A percentile compares a stretch with the other conserved stretches of the same genome.
phyloP scores from a whole-genome alignment of 1,140 invertebrate genomes.

The Thaumatotibia leucotreta region DNA sequence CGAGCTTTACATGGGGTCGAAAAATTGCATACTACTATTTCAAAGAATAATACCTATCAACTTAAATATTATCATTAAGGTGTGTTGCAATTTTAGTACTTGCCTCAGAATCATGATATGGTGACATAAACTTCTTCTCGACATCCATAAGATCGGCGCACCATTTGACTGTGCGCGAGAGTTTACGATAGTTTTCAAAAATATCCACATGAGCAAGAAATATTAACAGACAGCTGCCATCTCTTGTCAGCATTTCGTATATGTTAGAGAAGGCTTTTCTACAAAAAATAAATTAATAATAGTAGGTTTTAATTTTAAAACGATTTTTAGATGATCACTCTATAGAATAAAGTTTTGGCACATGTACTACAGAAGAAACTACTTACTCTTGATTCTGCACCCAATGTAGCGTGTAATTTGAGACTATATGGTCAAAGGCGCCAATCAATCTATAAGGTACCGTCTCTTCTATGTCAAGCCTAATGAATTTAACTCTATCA shows the following conservation, averaged over 20 bases:
- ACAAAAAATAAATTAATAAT: not conserved
- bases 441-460: not conserved
- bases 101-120: not conserved
- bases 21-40: too few species aligned
- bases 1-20: too few species aligned
- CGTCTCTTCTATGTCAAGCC: not conserved
- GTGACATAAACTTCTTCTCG: not conserved
- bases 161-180: not conserved
- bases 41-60: too few species aligned
- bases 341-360: too few species aligned
- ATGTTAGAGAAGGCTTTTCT: not conserved
- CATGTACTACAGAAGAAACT: not conserved
- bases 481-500: not conserved
- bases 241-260: not conserved
- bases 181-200: not conserved
- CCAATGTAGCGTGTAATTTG: not conserved
- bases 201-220: not conserved
- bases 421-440: not conserved
- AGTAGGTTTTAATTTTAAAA: too few species aligned
- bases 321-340: too few species aligned
- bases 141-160: not conserved
- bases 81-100: not conserved
- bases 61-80: too few species aligned
- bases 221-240: not conserved
- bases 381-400: not conserved